phyloP scores from a whole-genome alignment of 2,113 vertebrate species.

The Pantherophis guttatus region DNA sequence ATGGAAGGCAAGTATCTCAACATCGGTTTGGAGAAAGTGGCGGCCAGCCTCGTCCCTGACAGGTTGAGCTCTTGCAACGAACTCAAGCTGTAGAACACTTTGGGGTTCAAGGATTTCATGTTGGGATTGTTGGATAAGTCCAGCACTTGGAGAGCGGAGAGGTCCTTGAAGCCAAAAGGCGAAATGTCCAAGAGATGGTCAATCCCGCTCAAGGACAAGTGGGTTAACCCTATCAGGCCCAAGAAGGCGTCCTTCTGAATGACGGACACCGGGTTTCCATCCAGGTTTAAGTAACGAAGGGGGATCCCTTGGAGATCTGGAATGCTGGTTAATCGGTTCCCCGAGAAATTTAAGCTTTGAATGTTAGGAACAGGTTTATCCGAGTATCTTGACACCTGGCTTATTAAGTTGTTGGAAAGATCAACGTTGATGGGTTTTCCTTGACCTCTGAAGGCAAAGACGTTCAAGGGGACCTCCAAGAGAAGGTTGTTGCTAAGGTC shows the following conservation, averaged over 20 bases:
- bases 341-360: constrained; percentile 84
- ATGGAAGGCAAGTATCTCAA: constrained; percentile 82
- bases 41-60: constrained; percentile 72
- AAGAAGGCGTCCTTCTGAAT: constrained; percentile 75
- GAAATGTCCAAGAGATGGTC: constrained; percentile 69
- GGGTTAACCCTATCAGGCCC: constrained; percentile 79
- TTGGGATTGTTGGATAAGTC: constrained; percentile 85
- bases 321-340: constrained; percentile 74
- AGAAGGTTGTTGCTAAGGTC: constrained; percentile 91
- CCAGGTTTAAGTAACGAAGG: constrained; percentile 86
- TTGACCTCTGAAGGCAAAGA: constrained; percentile 79
- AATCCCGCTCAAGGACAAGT: constrained; percentile 83
- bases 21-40: constrained; percentile 74
- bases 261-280: constrained; percentile 78
- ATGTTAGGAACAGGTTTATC: constrained; percentile 68
- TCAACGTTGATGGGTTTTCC: constrained; percentile 82
- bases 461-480: constrained; percentile 72
- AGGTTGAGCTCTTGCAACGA: constrained; percentile 90
- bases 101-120: constrained; percentile 71
- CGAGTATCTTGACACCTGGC: constrained; percentile 54
- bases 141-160: constrained; percentile 83
- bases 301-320: constrained; percentile 79
- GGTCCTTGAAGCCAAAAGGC: constrained; percentile 76
- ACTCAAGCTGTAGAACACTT: constrained; percentile 78
- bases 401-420: constrained; percentile 84